These are phyloP conservation scores for Psilopogon haemacephalus DNA, from an alignment of 2,113 vertebrate species.

Conservation along the genomic window DNA sequence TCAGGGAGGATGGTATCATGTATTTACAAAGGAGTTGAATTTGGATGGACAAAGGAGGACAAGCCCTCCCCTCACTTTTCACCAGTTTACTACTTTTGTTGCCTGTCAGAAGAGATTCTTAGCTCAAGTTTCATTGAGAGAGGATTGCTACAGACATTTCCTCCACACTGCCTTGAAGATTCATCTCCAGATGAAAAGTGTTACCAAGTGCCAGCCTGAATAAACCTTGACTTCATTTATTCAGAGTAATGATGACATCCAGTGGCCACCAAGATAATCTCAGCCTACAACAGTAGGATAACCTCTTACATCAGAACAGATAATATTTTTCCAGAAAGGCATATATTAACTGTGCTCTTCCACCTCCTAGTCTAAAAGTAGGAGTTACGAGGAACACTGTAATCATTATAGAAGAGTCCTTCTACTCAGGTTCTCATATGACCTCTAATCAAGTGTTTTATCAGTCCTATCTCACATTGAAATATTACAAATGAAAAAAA, in stretches of 20 bases:
- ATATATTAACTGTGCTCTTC: background rate
- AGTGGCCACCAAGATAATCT: conserved; percentile 48
- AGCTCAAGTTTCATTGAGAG: background rate
- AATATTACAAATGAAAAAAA: background rate
- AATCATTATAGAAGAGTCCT: background rate
- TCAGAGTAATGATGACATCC: conserved; percentile 52
- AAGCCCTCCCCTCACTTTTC: background rate
- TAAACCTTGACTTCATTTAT: background rate
- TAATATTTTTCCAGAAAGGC: background rate
- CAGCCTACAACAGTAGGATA: background rate
- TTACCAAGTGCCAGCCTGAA: background rate
- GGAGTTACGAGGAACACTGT: background rate
- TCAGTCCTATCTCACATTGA: background rate
- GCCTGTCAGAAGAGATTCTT: background rate
- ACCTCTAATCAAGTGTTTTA: background rate
- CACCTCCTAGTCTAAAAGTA: background rate
- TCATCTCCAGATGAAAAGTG: background rate
- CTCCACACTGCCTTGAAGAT: background rate
- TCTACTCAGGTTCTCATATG: background rate
- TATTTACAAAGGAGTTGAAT: background rate
- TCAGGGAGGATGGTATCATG: background rate
- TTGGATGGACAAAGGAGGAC: background rate
- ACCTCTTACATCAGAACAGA: background rate
- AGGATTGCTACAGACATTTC: background rate
- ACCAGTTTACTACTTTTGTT: background rate